Percentiles rank a stretch among this genome's conserved stretches.
Evolutionary conservation across 2,888 invertebrate species (phyloP).

Genomic region (Augiades crinisus): DNA sequence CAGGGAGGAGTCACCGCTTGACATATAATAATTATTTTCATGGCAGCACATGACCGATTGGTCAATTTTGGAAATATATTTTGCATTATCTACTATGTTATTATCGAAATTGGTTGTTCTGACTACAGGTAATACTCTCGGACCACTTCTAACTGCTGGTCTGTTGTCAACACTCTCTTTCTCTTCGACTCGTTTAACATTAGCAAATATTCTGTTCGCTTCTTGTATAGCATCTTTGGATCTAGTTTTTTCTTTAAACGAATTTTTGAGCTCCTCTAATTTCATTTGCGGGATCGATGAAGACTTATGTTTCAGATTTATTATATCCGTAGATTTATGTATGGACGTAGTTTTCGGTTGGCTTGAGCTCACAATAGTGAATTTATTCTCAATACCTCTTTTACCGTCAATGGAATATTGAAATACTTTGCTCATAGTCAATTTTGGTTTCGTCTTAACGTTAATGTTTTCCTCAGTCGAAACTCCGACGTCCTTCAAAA

Average conservation of each 20-base stretch:
- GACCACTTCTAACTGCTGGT: constrained; percentile 57
- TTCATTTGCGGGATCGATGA: constrained; percentile 73
- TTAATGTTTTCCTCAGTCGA: constrained; percentile 43
- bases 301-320: constrained; percentile 62
- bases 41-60: constrained; percentile 39
- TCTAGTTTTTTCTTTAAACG: constrained; percentile 54
- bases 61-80: neutral
- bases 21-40: constrained; percentile 46
- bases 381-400: constrained; percentile 42
- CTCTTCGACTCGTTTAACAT: constrained; percentile 43
- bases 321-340: constrained; percentile 41
- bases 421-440: constrained; percentile 47
- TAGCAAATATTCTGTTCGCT: constrained; percentile 71
- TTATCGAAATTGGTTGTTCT: constrained; percentile 40
- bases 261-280: constrained; percentile 61
- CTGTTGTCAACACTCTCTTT: constrained; percentile 44
- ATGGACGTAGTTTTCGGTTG: constrained; percentile 42
- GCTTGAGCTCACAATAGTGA: constrained; percentile 46
- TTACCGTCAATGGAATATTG: constrained; percentile 50
- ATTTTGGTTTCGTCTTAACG: constrained; percentile 34
- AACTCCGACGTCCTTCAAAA: constrained; percentile 53
- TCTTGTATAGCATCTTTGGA: constrained; percentile 67
- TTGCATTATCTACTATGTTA: constrained; percentile 10
- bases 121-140: constrained; percentile 65
- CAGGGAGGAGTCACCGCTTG: constrained; percentile 54